Percentiles rank a stretch among this genome's conserved stretches.
These are phyloP conservation scores for Stichopus horrens DNA, from an alignment of 53 echinoderm and acorn worm species.

Conservation along the genomic window DNA sequence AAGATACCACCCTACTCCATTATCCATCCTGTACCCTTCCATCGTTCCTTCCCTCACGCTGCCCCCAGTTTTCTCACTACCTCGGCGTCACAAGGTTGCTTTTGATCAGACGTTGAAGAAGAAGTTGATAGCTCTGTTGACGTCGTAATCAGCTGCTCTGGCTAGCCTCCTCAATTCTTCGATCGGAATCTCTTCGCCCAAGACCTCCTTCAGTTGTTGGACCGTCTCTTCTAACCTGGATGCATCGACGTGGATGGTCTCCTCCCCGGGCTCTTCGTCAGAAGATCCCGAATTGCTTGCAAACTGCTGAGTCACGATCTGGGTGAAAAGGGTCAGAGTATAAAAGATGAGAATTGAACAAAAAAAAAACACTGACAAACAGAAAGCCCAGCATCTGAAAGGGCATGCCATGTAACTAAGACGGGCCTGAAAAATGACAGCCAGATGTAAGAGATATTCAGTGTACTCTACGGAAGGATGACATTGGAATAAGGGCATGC, in stretches of 20 bases:
- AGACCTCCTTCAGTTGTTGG: constrained; percentile 54
- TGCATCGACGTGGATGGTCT: constrained; percentile 39
- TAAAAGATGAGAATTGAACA: no score
- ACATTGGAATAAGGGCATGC: no score
- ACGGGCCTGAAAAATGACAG: no score
- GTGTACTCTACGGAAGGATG: no score
- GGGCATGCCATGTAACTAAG: no score
- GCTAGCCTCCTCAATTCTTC: constrained; percentile 56
- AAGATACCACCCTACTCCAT: neutral
- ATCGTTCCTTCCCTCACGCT: neutral
- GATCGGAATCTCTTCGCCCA: constrained; percentile 56
- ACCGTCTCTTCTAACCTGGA: constrained; percentile 55
- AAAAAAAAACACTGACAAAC: no score
- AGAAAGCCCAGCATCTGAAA: no score
- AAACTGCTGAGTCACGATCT: neutral
- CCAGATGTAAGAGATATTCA: no score
- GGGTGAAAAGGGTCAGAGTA: neutral
- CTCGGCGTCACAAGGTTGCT: neutral
- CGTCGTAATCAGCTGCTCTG: constrained; percentile 71
- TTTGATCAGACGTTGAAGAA: constrained; percentile 34
- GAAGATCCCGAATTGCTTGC: constrained; percentile 60
- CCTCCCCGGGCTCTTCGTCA: constrained; percentile 43
- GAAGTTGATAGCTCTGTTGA: constrained; percentile 74
- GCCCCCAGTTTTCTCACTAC: neutral
- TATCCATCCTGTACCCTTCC: neutral